Conservation (phyloP, 1,140 invertebrate genomes). For the Cephus cinctus region DNA sequence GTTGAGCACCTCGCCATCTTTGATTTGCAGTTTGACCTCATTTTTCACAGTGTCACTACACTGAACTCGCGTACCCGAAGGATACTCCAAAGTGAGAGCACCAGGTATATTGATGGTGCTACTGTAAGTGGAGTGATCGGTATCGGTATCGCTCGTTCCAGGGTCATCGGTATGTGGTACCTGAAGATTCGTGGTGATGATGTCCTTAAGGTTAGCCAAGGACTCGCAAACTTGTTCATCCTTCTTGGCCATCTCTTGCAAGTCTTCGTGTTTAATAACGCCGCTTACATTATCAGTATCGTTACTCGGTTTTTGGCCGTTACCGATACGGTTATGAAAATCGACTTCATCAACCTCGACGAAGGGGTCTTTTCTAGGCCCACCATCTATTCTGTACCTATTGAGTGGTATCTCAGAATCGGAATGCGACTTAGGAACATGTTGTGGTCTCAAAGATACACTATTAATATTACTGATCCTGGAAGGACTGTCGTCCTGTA, state of each 20-base stretch:
- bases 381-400: no score
- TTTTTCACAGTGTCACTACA: constrained; percentile 18
- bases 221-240: not conserved
- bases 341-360: constrained; percentile 18
- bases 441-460: not conserved
- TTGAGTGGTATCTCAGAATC: constrained; percentile 38
- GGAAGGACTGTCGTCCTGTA: constrained; percentile 31
- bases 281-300: not conserved
- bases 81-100: constrained; percentile 24
- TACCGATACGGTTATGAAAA: constrained; percentile 6
- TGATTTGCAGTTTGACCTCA: constrained; percentile 22
- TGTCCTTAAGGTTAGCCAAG: no score
- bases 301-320: not conserved
- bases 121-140: constrained; percentile 44
- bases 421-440: constrained; percentile 36
- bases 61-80: not conserved
- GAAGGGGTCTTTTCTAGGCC: no score
- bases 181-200: not conserved
- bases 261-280: not conserved
- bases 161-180: constrained; percentile 15
- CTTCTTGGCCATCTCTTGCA: constrained; percentile 1
- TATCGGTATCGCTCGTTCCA: constrained; percentile 40
- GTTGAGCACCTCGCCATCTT: constrained; percentile 13
- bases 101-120: constrained; percentile 27
- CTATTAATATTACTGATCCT: not conserved